Evolutionary conservation across 2,113 vertebrate species (phyloP), one percentile per base, ranked within the genome.

Genomic region (Ictalurus punctatus): DNA sequence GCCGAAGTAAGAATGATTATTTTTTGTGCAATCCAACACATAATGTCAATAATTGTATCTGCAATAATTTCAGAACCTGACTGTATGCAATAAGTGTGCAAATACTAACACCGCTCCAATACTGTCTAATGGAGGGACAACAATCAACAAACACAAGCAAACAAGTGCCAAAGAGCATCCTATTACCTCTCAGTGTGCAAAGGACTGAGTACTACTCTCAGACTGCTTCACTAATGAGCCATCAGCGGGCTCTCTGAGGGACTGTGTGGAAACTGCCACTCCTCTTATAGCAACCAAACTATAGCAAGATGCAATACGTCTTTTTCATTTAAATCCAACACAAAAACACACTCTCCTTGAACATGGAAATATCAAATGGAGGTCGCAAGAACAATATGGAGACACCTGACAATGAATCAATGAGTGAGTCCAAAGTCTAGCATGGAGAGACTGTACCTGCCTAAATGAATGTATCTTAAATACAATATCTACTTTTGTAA

Each of bases 191-290:
- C 84, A 69, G 79, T 44, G 65, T 85, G 85, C 81, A 90, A 84
- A 63, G 79, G 54, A 84, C 79, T 87, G 65, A 87, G 85, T 81
- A 44, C 76, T 81, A 37, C 52, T 85, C 69, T 80, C 63, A 88
- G 83, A 83, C 83, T 80, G 25, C 34, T 74, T 59, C 86, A 88
- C 88, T 90, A 92, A 92, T 90, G 89, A 92, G 86, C 83, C 85
- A 61, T 85, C 88, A 84, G 48, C 86, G 73, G 25, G 40, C 63
- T 89, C 69, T 87, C 71, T 73, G 71, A 40, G 27, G 84, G n/a
- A 34, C 52, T 79, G 84, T 58, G 25, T 37, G 58, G 67, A 69
- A 83, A 85, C 23, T 83, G 88, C 78, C 89, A 89, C 67, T 92
- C 78, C 34, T 59, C 52, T 37, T 17, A 81, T 61, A n/a, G 58